Evolutionary conservation across 2,888 invertebrate genomes (phyloP), one percentile per base, ranked within the genome.

Genomic region (Sclerodermus sp.): DNA sequence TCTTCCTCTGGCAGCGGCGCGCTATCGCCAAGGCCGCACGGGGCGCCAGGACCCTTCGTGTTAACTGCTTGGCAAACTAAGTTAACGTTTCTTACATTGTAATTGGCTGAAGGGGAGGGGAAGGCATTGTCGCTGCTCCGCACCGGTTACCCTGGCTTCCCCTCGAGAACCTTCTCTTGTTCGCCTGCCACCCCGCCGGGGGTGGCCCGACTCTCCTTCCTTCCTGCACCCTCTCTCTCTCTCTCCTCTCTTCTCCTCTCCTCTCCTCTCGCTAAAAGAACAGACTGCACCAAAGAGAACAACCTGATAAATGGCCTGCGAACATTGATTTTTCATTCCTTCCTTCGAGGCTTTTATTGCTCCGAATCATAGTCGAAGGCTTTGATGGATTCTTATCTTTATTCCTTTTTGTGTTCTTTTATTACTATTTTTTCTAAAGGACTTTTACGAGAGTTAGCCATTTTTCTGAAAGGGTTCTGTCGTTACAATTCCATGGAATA

Each of bases 1-100:
- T 57, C 56, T 58, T 57, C 58, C 53, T 52, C 57, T 49, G 49
- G 48, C 32, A 47, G 50, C 41, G 46, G 5, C 23, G 23, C 23
- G 23, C 23, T 23, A 23, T 23, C 23, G 23, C 13, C 36, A 14
- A 36, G 8, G 23, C 23, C 23, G 23, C 23, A 23, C 23, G 23
- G 8, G 23, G 23, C 8, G 23, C 46, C 53, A 44, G 43, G 44
- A 42, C 42, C 38, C 49, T 53, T 47, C 40, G 55, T 59, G 71
- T 68, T 73, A 73, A 73, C 71, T 70, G 65, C 66, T 71, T 63
- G 64, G 62, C 66, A 70, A 74, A 73, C 73, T 69, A 60, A 72
- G 71, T 72, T 73, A 70, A 65, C 65, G 67, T 73, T 74, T 73
- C 73, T 70, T 73, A 71, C 62, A 47, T 59, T 58, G 58, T 57